Percentiles rank a stretch among this genome's conserved stretches.
Conservation (phyloP, 2,888 invertebrate genomes). For the Cheilosia scutellata region DNA sequence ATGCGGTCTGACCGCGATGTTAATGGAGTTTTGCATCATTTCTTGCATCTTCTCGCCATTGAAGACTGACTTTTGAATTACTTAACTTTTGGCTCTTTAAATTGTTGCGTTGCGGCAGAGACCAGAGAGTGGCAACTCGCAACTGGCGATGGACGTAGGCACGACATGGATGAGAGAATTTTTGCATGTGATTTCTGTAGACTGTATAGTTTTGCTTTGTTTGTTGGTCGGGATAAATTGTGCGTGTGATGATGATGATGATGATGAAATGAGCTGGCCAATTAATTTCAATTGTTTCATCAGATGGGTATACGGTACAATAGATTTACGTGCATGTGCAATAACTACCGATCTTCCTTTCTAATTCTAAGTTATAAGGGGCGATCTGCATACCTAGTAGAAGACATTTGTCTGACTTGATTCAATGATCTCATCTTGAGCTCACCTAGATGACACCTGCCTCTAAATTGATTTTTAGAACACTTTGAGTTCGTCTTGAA, state of each 20-base stretch:
- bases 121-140: no score
- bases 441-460: no score
- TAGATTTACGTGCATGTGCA: no score
- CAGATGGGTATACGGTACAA: neutral
- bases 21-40: conserved; percentile 60
- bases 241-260: conserved; percentile 70
- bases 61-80: conserved; percentile 62
- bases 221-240: conserved; percentile 59
- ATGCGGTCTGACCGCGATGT: conserved; percentile 47
- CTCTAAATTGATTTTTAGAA: no score
- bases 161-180: conserved; percentile 57
- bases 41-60: conserved; percentile 22
- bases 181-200: conserved; percentile 14
- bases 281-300: conserved; percentile 66
- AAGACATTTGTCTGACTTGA: no score
- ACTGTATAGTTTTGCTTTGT: neutral
- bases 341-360: no score
- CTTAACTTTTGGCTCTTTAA: conserved; percentile 53
- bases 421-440: no score
- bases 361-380: no score
- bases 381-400: no score
- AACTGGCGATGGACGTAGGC: neutral
- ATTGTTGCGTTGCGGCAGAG: neutral
- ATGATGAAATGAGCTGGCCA: conserved; percentile 56
- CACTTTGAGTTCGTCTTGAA: no score